These are phyloP conservation scores for Ptilonorhynchus violaceus DNA, from an alignment of 2,113 vertebrate genomes.

Conservation along the genomic window DNA sequence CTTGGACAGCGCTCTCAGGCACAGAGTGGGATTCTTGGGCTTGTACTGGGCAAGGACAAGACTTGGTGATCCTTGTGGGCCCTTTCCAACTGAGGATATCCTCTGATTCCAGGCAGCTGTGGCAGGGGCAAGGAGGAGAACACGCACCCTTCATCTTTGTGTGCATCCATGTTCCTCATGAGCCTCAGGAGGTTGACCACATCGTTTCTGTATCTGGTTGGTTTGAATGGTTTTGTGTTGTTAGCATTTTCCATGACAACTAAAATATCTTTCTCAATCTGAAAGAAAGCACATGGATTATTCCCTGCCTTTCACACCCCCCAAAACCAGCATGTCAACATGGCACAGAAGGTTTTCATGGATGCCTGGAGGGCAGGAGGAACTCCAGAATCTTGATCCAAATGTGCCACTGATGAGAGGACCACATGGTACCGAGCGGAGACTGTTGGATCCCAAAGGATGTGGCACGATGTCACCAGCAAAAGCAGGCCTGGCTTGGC, in stretches of 20 bases:
- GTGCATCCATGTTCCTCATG: slow-evolving; percentile 73
- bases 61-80: neutral
- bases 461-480: neutral
- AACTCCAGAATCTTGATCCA: neutral
- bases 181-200: slow-evolving; percentile 50
- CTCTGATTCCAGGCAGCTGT: neutral
- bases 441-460: neutral
- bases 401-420: neutral
- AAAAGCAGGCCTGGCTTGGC: neutral
- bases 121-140: neutral
- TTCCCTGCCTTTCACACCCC: neutral
- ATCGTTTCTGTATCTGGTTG: accelerated
- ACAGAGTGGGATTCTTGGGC: neutral
- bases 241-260: accelerated
- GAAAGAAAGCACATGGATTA: neutral
- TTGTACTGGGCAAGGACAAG: neutral
- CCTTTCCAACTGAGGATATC: neutral
- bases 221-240: accelerated
- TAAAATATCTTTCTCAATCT: slow-evolving; percentile 35
- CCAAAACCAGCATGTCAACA: neutral
- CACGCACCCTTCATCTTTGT: neutral
- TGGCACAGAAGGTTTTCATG: neutral
- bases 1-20: neutral
- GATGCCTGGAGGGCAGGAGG: neutral
- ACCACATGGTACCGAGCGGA: neutral